These are phyloP conservation scores for Papilio machaon DNA, from an alignment of 1,140 invertebrate genomes.

Conservation along the genomic window DNA sequence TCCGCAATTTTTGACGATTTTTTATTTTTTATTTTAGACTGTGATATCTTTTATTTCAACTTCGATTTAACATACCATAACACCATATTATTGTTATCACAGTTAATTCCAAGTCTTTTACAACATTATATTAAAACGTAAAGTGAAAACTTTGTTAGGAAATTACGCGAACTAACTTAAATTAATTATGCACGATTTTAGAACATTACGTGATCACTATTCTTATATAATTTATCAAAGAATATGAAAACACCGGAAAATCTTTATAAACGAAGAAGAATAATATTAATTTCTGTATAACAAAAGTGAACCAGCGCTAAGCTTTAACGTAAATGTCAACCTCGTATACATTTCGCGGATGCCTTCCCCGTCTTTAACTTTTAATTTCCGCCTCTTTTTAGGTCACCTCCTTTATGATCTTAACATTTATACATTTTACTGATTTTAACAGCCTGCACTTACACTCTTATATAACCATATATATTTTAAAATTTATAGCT, in stretches of 20 bases:
- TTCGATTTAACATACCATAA: no score
- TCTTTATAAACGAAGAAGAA: neutral
- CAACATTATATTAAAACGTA: no score
- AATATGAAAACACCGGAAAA: neutral
- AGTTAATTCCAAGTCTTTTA: no score
- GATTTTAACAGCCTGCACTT: neutral
- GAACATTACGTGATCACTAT: no score
- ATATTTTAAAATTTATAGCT: neutral
- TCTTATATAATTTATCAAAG: neutral
- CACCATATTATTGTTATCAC: no score
- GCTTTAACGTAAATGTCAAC: constrained; percentile 9
- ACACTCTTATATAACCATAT: neutral
- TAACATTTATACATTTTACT: constrained; percentile 12
- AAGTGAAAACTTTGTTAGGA: no score
- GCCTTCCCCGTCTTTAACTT: constrained; percentile 9
- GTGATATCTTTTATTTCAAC: no score
- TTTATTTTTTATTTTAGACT: no score
- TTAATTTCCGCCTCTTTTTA: constrained; percentile 16
- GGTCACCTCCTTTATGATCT: constrained; percentile 18
- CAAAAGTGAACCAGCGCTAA: neutral
- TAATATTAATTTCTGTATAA: neutral
- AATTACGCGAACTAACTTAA: no score
- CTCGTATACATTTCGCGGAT: constrained; percentile 1
- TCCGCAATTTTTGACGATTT: no score
- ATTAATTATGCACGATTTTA: no score